Evolutionary conservation across 1,140 invertebrate species (phyloP).

Genomic region (Cotesia vestalis): DNA sequence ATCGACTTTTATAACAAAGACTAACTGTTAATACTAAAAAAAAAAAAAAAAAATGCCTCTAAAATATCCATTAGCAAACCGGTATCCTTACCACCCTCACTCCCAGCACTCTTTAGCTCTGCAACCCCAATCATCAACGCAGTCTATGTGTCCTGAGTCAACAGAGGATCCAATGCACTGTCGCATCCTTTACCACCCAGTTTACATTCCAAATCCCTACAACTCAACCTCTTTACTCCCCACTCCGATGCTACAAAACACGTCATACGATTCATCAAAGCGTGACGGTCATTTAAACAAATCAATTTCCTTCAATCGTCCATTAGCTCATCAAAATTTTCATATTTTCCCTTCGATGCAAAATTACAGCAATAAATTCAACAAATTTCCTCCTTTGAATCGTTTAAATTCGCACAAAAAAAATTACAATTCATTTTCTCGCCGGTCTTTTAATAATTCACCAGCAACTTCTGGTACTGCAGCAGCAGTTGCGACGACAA

Average conservation of each 20-base stretch:
- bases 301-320: constrained; percentile 1
- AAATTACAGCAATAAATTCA: constrained; percentile 6
- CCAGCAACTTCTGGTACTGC: too few species aligned
- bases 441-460: neutral
- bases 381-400: constrained; percentile 9
- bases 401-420: constrained; percentile 15
- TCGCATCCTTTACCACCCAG: constrained; percentile 54
- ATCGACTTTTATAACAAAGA: constrained; percentile 3
- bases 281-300: constrained; percentile 37
- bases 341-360: neutral
- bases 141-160: constrained; percentile 13
- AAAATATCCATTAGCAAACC: constrained; percentile 56
- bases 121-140: constrained; percentile 38
- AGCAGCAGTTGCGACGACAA: too few species aligned
- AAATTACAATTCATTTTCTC: neutral
- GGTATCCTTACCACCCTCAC: constrained; percentile 56
- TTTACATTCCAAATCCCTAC: constrained; percentile 28
- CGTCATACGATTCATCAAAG: constrained; percentile 34
- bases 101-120: constrained; percentile 42
- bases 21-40: neutral
- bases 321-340: neutral
- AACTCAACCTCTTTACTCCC: constrained; percentile 52
- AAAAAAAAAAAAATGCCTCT: constrained; percentile 49
- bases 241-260: constrained; percentile 43
- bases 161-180: constrained; percentile 51